phyloP scores from a whole-genome alignment of 2,797 vertebrate species.

The Cichlasoma orientale region DNA sequence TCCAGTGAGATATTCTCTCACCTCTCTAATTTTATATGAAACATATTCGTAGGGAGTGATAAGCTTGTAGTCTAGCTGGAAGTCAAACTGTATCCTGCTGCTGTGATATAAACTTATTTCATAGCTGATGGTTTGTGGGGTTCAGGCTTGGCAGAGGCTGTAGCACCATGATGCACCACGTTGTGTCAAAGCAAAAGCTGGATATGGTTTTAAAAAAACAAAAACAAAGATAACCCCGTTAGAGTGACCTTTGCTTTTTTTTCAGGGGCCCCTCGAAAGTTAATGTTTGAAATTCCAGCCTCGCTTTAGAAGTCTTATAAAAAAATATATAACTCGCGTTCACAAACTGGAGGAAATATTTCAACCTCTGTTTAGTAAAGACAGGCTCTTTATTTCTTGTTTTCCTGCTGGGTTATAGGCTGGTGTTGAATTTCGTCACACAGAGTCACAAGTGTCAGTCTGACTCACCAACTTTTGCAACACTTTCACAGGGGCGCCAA shows the following conservation, averaged over 20 bases:
- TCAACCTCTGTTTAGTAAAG: not conserved
- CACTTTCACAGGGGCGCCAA: slow-evolving; percentile 2
- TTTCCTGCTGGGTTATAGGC: not conserved
- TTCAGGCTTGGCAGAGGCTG: not conserved
- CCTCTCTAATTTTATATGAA: too few relatives aligned
- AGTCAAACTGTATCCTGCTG: too few relatives aligned
- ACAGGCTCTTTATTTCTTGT: not conserved
- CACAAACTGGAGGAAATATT: not conserved
- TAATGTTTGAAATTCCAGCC: not conserved
- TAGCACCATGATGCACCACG: not conserved
- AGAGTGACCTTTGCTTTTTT: not conserved
- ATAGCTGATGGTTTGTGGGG: not conserved
- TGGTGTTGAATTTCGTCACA: slow-evolving; percentile 16
- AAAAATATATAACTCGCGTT: not conserved
- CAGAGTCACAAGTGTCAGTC: slow-evolving; percentile 19
- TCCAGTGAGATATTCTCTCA: too few relatives aligned
- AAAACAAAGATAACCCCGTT: too few relatives aligned
- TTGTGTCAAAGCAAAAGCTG: not conserved
- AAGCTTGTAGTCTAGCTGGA: too few relatives aligned
- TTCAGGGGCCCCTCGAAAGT: not conserved
- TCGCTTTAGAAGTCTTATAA: not conserved
- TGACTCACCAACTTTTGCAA: slow-evolving; percentile 29
- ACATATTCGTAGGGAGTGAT: too few relatives aligned
- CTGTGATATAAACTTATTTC: too few relatives aligned
- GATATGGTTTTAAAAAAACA: too few relatives aligned